Conservation (phyloP, 2,113 vertebrate species). For the Cavia porcellus region DNA sequence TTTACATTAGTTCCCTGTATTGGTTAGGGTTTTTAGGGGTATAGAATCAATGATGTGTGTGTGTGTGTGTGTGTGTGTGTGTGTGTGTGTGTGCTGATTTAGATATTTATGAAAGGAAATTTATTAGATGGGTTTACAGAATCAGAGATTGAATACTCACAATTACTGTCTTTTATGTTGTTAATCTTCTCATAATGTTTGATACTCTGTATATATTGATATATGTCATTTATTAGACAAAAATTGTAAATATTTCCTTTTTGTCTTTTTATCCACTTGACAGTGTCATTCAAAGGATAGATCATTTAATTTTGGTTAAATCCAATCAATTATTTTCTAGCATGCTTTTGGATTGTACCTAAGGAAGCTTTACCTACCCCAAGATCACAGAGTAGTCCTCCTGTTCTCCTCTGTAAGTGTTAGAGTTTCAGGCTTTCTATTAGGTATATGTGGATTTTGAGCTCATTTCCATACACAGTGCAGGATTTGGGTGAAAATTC, state of each 20-base stretch:
- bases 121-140: neutral
- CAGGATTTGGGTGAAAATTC: neutral
- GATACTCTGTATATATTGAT: neutral
- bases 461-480: neutral
- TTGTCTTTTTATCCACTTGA: neutral
- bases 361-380: neutral
- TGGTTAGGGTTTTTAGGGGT: neutral
- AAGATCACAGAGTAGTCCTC: neutral
- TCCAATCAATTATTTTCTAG: neutral
- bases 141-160: neutral
- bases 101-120: neutral
- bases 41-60: neutral
- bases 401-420: neutral
- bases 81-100: neutral
- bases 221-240: neutral
- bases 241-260: neutral
- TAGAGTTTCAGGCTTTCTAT: neutral
- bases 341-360: neutral
- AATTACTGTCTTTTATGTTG: neutral
- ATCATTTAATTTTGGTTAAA: neutral
- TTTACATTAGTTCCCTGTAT: neutral
- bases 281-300: neutral
- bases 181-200: neutral
- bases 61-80: neutral
- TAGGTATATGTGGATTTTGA: neutral